Percentiles rank a stretch among this genome's conserved stretches.
These are phyloP conservation scores for Baronia brevicornis DNA, from an alignment of 2,888 invertebrate species.

Conservation along the genomic window DNA sequence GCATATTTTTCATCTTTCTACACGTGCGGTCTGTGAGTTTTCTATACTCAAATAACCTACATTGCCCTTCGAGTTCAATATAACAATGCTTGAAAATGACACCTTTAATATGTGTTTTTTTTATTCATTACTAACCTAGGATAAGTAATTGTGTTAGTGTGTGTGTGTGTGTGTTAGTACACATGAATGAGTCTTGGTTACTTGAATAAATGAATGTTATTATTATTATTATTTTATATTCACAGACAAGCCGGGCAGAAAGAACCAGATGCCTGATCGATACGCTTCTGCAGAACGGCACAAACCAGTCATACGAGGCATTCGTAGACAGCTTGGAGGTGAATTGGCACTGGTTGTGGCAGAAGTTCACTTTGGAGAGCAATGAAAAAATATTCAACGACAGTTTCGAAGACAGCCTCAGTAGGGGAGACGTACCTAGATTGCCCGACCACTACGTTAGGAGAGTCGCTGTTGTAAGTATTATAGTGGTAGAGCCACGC, in stretches of 20 bases:
- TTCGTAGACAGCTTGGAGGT: conserved; percentile 73
- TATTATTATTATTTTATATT: too few relatives aligned
- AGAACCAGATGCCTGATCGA: conserved; percentile 54
- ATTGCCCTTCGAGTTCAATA: neutral
- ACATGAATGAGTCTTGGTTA: too few relatives aligned
- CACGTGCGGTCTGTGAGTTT: too few relatives aligned
- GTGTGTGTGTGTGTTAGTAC: too few relatives aligned
- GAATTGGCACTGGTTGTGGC: conserved; percentile 76
- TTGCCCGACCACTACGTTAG: conserved; percentile 72
- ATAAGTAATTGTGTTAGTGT: conserved; percentile 3
- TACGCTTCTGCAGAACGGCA: conserved; percentile 49
- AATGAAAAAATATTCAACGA: conserved; percentile 47
- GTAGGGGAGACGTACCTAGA: conserved; percentile 74
- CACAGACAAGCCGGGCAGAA: conserved; percentile 53
- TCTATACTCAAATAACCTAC: too few relatives aligned
- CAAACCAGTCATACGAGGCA: conserved; percentile 61
- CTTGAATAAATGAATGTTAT: conserved; percentile 2
- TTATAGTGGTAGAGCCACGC: too few relatives aligned
- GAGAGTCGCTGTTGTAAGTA: conserved; percentile 63
- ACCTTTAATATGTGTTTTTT: neutral
- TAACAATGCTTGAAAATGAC: conserved; percentile 1
- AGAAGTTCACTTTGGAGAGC: conserved; percentile 53
- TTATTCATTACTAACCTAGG: neutral
- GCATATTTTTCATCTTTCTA: too few relatives aligned
- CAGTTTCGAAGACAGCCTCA: conserved; percentile 67